phyloP scores from a whole-genome alignment of 2,113 vertebrate genomes.

The Oreochromis aureus region DNA sequence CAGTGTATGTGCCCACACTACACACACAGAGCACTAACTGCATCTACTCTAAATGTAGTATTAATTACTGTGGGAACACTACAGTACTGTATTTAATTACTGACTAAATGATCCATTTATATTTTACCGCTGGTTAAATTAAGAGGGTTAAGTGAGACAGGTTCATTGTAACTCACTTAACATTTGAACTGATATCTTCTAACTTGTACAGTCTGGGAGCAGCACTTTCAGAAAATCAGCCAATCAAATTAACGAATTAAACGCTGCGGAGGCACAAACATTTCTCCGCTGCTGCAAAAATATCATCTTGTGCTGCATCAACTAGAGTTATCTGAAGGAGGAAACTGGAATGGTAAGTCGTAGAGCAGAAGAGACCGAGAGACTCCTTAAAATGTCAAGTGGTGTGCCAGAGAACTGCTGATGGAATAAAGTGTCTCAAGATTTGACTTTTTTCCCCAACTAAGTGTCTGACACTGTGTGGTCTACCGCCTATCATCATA shows the following conservation, averaged over 20 bases:
- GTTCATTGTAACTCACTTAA: constrained; percentile 66
- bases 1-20: not conserved
- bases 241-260: constrained; percentile 53
- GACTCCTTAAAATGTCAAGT: not conserved
- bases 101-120: constrained; percentile 72
- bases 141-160: constrained; percentile 65
- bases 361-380: not conserved
- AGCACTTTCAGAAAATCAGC: constrained; percentile 42
- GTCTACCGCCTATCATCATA: constrained; percentile 23
- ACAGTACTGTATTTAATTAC: constrained; percentile 71
- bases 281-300: constrained; percentile 12
- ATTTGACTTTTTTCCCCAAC: not conserved
- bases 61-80: constrained; percentile 66
- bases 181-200: constrained; percentile 64
- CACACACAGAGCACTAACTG: constrained; percentile 30
- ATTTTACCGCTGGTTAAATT: constrained; percentile 61
- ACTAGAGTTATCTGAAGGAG: not conserved
- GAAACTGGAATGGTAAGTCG: not conserved
- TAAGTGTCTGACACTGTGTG: constrained; percentile 30
- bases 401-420: not conserved
- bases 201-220: constrained; percentile 48
- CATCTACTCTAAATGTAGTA: constrained; percentile 62
- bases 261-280: constrained; percentile 4
- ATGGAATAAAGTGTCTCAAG: not conserved
- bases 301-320: not conserved